A percentile compares a stretch with the other conserved stretches of the same genome.
These are phyloP conservation scores for Drosophila cyrtoloma DNA, from an alignment of 2,888 invertebrate genomes.

Conservation along the genomic window DNA sequence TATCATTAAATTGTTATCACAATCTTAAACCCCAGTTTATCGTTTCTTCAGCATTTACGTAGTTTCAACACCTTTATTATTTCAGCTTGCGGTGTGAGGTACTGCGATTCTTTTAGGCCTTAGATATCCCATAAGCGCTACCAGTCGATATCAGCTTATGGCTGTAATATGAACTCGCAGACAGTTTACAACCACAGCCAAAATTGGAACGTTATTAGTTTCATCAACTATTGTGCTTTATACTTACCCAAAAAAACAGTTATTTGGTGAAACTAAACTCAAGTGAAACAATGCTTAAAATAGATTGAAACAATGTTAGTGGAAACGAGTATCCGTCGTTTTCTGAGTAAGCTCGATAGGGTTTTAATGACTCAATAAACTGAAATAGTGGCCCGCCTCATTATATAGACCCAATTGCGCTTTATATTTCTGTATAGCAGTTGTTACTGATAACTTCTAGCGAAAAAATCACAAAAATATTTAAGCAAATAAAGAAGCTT, in stretches of 20 bases:
- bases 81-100: conserved; percentile 40
- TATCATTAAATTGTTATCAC: conserved; percentile 4
- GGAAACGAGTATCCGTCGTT: conserved; percentile 14
- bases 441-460: conserved; percentile 40
- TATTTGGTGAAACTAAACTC: neutral
- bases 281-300: conserved; percentile 19
- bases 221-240: neutral
- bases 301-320: neutral
- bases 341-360: conserved; percentile 23
- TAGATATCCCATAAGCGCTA: conserved; percentile 69
- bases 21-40: neutral
- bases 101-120: conserved; percentile 61
- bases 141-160: conserved; percentile 69
- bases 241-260: no score
- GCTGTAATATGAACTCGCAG: conserved; percentile 48
- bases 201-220: conserved; percentile 34
- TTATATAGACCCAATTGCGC: conserved; percentile 44
- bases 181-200: conserved; percentile 19
- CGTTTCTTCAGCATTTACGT: conserved; percentile 4
- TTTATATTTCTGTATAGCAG: conserved; percentile 17
- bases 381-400: conserved; percentile 19
- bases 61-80: conserved; percentile 1
- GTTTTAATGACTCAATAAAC: conserved; percentile 26
- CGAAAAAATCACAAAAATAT: conserved; percentile 64
- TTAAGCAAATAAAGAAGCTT: conserved; percentile 69